A percentile compares a stretch with the other conserved stretches of the same genome.
These are phyloP conservation scores for Halesus radiatus DNA, from an alignment of 1,140 invertebrate species.

Conservation along the genomic window DNA sequence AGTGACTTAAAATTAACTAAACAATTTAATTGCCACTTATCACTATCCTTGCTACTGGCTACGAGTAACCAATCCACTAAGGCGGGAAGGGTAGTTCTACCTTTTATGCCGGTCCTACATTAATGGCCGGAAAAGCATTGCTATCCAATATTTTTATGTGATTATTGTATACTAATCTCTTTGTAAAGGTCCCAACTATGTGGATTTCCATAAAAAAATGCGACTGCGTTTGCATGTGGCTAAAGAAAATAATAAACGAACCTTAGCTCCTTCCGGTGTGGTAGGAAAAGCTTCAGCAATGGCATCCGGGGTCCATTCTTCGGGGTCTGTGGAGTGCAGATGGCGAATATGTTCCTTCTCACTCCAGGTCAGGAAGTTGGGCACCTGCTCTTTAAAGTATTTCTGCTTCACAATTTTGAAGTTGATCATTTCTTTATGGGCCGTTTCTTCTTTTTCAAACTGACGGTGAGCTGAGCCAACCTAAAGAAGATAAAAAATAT, in stretches of 20 bases:
- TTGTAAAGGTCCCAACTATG: too few relatives aligned
- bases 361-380: constrained; percentile 84
- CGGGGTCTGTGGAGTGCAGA: constrained; percentile 76
- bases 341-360: constrained; percentile 87
- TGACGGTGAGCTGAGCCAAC: constrained; percentile 62
- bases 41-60: too few relatives aligned
- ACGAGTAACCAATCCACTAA: too few relatives aligned
- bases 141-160: too few relatives aligned
- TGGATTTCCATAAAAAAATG: too few relatives aligned
- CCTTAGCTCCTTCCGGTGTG: constrained; percentile 72
- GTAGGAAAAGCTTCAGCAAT: constrained; percentile 86
- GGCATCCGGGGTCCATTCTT: constrained; percentile 80
- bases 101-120: too few relatives aligned
- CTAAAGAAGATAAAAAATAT: constrained; percentile 23
- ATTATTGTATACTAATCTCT: too few relatives aligned
- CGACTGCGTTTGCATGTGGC: not conserved
- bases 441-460: constrained; percentile 62
- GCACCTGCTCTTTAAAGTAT: constrained; percentile 79
- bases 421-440: constrained; percentile 67
- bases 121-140: too few relatives aligned
- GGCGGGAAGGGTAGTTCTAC: too few relatives aligned
- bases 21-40: too few relatives aligned
- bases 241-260: constrained; percentile 51
- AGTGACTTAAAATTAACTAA: too few relatives aligned
- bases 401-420: constrained; percentile 78